Conservation (phyloP, 2,797 vertebrate genomes). For the Sebastes nivosus region DNA sequence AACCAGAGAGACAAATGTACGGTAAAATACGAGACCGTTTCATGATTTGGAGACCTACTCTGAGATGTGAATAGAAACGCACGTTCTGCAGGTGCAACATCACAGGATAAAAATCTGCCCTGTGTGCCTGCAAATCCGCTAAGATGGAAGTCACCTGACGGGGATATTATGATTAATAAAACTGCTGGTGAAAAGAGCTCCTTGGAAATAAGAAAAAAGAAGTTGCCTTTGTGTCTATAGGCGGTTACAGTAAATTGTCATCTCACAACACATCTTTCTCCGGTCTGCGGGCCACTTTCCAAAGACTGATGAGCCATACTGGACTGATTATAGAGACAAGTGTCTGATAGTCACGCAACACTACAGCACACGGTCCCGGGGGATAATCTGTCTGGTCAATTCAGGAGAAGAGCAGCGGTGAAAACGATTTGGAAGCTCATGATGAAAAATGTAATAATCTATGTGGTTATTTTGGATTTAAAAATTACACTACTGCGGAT, state of each 20-base stretch:
- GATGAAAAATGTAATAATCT: conserved; percentile 5
- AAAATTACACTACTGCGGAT: conserved; percentile 5
- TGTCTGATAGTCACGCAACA: conserved; percentile 64
- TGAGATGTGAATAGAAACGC: conserved; percentile 5
- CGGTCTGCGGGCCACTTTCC: conserved; percentile 28
- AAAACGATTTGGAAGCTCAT: conserved; percentile 26
- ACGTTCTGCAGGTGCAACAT: conserved; percentile 56
- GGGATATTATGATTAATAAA: conserved; percentile 51
- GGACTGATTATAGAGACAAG: conserved; percentile 69
- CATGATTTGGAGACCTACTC: conserved; percentile 13
- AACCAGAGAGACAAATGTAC: conserved; percentile 28
- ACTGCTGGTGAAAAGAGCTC: conserved; percentile 9
- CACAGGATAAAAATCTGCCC: conserved; percentile 44
- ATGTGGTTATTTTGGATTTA: conserved; percentile 34
- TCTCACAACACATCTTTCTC: conserved; percentile 35
- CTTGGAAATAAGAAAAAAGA: conserved; percentile 21
- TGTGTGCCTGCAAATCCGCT: conserved; percentile 15
- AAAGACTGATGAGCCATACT: conserved; percentile 59
- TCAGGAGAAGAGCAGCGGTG: conserved; percentile 30
- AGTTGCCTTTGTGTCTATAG: conserved; percentile 38
- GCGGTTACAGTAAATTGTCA: conserved; percentile 56
- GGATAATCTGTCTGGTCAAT: conserved; percentile 34
- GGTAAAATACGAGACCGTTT: background rate
- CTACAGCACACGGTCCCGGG: conserved; percentile 34
- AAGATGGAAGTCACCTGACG: conserved; percentile 48